These are phyloP conservation scores for Halocaridina rubra DNA, from an alignment of 2,888 invertebrate species.

Conservation along the genomic window DNA sequence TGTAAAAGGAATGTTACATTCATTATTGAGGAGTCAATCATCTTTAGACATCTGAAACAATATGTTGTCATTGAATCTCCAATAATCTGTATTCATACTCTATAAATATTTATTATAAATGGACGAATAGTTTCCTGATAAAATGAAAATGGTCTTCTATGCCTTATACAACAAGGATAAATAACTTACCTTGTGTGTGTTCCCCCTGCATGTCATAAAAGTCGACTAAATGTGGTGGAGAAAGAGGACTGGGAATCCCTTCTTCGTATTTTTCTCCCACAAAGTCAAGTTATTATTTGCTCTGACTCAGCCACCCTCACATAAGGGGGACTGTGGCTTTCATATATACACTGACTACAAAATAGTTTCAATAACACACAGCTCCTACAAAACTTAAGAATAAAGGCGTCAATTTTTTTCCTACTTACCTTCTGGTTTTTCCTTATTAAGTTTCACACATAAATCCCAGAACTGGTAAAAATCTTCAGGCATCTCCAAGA, in stretches of 20 bases:
- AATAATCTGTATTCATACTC: neutral
- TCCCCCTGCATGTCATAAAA: too few species aligned
- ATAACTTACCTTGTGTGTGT: too few species aligned
- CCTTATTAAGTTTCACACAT: slow-evolving; percentile 73
- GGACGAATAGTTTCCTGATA: neutral
- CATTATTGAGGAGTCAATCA: too few species aligned
- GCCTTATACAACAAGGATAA: neutral
- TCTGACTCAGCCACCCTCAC: too few species aligned
- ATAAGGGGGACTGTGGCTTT: too few species aligned
- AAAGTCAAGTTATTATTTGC: too few species aligned
- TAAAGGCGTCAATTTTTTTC: neutral
- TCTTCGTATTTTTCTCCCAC: too few species aligned
- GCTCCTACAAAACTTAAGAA: neutral
- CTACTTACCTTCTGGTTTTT: slow-evolving; percentile 71
- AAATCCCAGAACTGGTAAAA: slow-evolving; percentile 88
- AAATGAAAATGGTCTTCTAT: neutral
- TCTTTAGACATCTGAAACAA: too few species aligned
- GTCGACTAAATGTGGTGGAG: too few species aligned
- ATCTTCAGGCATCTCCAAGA: slow-evolving; percentile 89
- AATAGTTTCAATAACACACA: neutral
- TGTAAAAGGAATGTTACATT: slow-evolving; percentile 66
- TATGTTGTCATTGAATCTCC: neutral
- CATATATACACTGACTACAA: neutral
- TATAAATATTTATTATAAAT: neutral
- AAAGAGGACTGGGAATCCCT: too few species aligned